Evolutionary conservation across 1,140 invertebrate genomes (phyloP).

Genomic region (Cydia amplana): DNA sequence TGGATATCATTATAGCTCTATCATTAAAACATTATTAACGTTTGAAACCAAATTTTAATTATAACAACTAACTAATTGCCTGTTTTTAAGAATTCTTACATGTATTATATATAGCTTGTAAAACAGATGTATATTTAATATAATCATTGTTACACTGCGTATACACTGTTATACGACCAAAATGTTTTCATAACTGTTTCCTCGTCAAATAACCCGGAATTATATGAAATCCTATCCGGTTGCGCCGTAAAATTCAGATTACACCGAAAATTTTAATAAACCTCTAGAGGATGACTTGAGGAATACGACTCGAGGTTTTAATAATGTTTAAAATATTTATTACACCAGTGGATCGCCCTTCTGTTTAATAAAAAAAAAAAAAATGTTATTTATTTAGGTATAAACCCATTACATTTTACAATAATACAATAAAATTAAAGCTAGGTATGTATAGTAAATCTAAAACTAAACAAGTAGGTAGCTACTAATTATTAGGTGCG

Average conservation of each 20-base stretch:
- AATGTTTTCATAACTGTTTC: conserved; percentile 43
- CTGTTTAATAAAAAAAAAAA: too few relatives aligned
- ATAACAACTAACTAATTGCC: too few relatives aligned
- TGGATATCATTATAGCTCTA: too few relatives aligned
- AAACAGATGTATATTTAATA: neutral
- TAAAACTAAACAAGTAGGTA: too few relatives aligned
- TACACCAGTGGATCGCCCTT: neutral
- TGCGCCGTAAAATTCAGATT: conserved; percentile 51
- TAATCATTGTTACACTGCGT: neutral
- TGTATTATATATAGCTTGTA: neutral
- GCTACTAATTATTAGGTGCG: too few relatives aligned
- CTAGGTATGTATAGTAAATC: too few relatives aligned
- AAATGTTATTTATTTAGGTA: too few relatives aligned
- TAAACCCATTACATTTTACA: too few relatives aligned
- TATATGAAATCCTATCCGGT: conserved; percentile 44
- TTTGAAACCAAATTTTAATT: too few relatives aligned
- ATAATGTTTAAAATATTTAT: conserved; percentile 33
- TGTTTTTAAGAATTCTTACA: too few relatives aligned
- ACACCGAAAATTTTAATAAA: conserved; percentile 56
- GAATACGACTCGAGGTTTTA: conserved; percentile 29
- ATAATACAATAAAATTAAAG: too few relatives aligned
- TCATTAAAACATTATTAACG: too few relatives aligned
- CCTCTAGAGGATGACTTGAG: conserved; percentile 21
- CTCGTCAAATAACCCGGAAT: conserved; percentile 42
- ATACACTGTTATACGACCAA: conserved; percentile 34